Evolutionary conservation across 64 coral and sea anemone genomes (phyloP).

Genomic region (Actinia tenebrosa): DNA sequence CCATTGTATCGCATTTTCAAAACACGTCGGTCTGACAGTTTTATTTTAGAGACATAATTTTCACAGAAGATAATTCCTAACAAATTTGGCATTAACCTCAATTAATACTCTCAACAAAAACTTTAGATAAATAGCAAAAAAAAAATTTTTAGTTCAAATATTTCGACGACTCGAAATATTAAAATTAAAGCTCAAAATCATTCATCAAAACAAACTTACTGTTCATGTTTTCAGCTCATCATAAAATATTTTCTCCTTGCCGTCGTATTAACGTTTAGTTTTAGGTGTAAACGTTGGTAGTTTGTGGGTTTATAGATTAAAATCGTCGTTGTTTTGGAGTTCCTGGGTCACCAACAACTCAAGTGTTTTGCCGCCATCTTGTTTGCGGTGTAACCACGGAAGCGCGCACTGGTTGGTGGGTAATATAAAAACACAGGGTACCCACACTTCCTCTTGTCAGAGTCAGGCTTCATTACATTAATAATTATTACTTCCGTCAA

Average conservation of each 20-base stretch:
- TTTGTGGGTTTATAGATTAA: neutral
- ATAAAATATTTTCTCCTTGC: neutral
- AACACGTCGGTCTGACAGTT: too few species aligned
- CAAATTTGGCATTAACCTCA: too few species aligned
- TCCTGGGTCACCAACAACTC: neutral
- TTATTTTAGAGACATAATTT: too few species aligned
- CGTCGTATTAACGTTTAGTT: neutral
- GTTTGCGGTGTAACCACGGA: constrained; percentile 18
- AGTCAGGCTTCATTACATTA: too few species aligned
- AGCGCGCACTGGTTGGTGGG: neutral
- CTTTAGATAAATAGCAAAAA: neutral
- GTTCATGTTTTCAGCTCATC: constrained; percentile 4
- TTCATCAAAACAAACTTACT: neutral
- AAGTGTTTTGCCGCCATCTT: constrained; percentile 21
- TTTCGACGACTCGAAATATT: neutral
- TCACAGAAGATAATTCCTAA: too few species aligned
- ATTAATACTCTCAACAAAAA: neutral
- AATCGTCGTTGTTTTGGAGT: neutral
- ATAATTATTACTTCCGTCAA: too few species aligned
- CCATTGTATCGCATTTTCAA: too few species aligned
- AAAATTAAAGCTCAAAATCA: neutral
- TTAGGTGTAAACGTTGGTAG: neutral
- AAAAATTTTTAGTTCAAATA: neutral
- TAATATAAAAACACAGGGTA: neutral
- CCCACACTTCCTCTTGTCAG: neutral